These are phyloP conservation scores for Paramormyrops kingsleyae DNA, from an alignment of 2,113 vertebrate genomes.

Conservation along the genomic window DNA sequence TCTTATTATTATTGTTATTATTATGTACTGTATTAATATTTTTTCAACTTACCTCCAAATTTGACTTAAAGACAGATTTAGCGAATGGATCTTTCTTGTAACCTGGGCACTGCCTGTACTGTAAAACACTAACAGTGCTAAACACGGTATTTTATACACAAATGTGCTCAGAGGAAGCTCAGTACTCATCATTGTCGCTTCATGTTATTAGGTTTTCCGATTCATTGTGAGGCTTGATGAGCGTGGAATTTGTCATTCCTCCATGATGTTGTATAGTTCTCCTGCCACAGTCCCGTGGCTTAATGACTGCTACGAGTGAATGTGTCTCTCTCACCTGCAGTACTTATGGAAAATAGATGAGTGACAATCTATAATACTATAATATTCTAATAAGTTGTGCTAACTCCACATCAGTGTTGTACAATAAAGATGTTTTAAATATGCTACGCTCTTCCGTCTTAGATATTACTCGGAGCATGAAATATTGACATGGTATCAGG, in stretches of 20 bases:
- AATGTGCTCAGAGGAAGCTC: neutral
- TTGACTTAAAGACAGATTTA: neutral
- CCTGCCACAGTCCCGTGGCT: neutral
- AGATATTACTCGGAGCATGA: neutral
- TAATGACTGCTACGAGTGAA: neutral
- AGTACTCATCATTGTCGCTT: neutral
- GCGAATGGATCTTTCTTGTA: neutral
- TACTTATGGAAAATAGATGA: neutral
- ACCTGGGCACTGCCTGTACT: neutral
- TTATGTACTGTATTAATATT: neutral
- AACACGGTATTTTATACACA: neutral
- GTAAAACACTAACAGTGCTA: neutral
- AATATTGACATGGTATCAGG: neutral
- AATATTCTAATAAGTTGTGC: neutral
- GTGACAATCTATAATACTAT: neutral
- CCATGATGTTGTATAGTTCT: neutral
- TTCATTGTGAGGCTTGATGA: neutral
- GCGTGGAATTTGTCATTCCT: neutral
- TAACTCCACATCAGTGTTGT: neutral
- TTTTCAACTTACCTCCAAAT: neutral
- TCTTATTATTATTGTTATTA: neutral
- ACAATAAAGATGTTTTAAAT: neutral
- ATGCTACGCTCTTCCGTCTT: neutral
- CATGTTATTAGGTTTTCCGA: neutral
- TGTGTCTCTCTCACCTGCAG: neutral